Conservation (phyloP, 2,797 vertebrate species). For the Sebastes itinus region DNA sequence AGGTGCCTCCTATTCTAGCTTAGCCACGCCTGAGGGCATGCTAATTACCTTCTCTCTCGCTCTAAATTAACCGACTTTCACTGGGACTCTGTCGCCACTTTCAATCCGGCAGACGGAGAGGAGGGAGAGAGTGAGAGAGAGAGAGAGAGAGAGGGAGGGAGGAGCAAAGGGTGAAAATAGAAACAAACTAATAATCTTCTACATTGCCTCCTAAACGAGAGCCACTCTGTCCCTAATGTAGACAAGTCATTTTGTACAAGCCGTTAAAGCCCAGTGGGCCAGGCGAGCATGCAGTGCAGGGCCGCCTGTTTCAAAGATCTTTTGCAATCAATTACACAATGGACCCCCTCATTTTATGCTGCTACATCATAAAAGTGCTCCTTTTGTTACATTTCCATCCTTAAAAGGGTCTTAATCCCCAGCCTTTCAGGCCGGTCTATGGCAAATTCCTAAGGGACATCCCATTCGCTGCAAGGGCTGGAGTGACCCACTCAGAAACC, state of each 20-base stretch:
- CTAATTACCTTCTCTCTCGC: slow-evolving; percentile 95
- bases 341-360: slow-evolving; percentile 95
- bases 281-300: slow-evolving; percentile 76
- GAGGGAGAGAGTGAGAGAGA: slow-evolving; percentile 53
- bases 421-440: slow-evolving; percentile 90
- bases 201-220: slow-evolving; percentile 88
- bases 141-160: slow-evolving; percentile 37
- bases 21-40: slow-evolving; percentile 91
- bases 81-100: slow-evolving; percentile 91
- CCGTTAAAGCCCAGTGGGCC: slow-evolving; percentile 81
- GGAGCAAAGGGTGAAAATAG: slow-evolving; percentile 79
- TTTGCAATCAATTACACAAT: slow-evolving; percentile 93
- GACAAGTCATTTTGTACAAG: slow-evolving; percentile 86
- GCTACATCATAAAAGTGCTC: slow-evolving; percentile 97
- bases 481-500: slow-evolving; percentile 89
- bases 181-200: slow-evolving; percentile 94
- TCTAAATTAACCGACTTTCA: slow-evolving; percentile 98
- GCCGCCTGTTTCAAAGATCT: slow-evolving; percentile 90
- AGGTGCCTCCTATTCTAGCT: slow-evolving; percentile 71
- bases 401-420: slow-evolving; percentile 95
- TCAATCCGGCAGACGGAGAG: slow-evolving; percentile 79
- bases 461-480: slow-evolving; percentile 89
- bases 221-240: slow-evolving; percentile 80
- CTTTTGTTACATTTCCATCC: slow-evolving; percentile 97
- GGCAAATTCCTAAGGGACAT: slow-evolving; percentile 94